A percentile compares a stretch with the other conserved stretches of the same genome.
Evolutionary conservation across 2,113 vertebrate genomes (phyloP).

Genomic region (Sebastes schlegelii): DNA sequence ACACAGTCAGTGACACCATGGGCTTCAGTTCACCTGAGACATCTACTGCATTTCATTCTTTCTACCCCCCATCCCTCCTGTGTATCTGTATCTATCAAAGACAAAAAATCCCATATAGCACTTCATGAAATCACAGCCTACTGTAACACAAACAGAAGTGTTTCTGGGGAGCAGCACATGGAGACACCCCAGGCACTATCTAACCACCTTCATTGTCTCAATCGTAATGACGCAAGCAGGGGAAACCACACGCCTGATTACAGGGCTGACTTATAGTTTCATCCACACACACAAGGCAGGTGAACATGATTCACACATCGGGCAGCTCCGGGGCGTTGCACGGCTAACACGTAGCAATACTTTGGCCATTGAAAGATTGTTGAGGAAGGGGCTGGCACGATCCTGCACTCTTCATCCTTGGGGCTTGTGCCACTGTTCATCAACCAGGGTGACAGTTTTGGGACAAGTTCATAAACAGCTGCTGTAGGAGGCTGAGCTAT

Average conservation of each 20-base stretch:
- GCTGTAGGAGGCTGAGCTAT: conserved; percentile 48
- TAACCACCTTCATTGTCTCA: conserved; percentile 2
- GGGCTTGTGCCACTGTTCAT: conserved; percentile 52
- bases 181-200: conserved; percentile 8
- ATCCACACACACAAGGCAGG: conserved; percentile 28
- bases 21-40: background rate
- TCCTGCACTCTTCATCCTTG: conserved; percentile 26
- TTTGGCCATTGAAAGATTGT: conserved; percentile 16
- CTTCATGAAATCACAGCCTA: background rate
- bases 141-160: conserved; percentile 1
- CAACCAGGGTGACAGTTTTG: conserved; percentile 68
- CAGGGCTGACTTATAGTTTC: background rate
- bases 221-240: conserved; percentile 41
- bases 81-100: conserved; percentile 5
- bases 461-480: conserved; percentile 71
- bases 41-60: background rate
- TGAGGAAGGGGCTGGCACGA: conserved; percentile 32
- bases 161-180: background rate
- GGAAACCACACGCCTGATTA: conserved; percentile 28
- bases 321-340: background rate
- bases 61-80: background rate
- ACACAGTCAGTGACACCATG: background rate
- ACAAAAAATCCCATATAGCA: background rate
- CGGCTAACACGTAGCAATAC: background rate
- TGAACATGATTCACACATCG: conserved; percentile 15